Conservation (phyloP, 2,888 invertebrate species). For the Campoplex nolae region DNA sequence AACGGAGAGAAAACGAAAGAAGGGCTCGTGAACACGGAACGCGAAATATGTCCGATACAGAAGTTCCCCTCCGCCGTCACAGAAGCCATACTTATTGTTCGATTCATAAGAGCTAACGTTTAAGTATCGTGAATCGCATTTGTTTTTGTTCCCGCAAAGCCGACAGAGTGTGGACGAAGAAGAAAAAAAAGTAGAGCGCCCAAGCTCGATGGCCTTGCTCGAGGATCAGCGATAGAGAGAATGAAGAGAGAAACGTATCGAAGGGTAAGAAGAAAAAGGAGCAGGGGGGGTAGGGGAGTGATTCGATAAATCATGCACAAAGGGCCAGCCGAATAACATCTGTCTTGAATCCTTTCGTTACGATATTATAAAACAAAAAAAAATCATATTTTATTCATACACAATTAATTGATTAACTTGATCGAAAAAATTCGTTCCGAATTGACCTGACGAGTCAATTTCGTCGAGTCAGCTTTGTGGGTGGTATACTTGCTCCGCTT, state of each 20-base stretch:
- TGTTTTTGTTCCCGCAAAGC: constrained; percentile 47
- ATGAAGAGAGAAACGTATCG: neutral
- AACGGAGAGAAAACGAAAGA: neutral
- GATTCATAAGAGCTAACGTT: constrained; percentile 55
- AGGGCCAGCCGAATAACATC: neutral
- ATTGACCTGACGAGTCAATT: constrained; percentile 14
- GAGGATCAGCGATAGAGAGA: constrained; percentile 20
- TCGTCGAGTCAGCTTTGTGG: neutral
- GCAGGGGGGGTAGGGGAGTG: neutral
- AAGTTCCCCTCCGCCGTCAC: constrained; percentile 51
- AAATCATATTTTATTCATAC: neutral
- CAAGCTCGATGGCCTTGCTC: constrained; percentile 16
- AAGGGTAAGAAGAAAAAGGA: too few species aligned
- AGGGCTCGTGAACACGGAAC: constrained; percentile 22
- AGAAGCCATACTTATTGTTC: constrained; percentile 45
- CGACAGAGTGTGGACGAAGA: constrained; percentile 26
- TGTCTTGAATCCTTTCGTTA: neutral
- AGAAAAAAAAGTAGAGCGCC: constrained; percentile 43
- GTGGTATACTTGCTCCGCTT: neutral
- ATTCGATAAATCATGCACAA: constrained; percentile 7
- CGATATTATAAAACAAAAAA: neutral
- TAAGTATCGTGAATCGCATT: constrained; percentile 46
- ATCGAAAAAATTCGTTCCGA: neutral
- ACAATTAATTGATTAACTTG: constrained; percentile 1
- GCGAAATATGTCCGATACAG: constrained; percentile 42